These are phyloP conservation scores for Thaleichthys pacificus DNA, from an alignment of 2,797 vertebrate genomes.

Conservation along the genomic window DNA sequence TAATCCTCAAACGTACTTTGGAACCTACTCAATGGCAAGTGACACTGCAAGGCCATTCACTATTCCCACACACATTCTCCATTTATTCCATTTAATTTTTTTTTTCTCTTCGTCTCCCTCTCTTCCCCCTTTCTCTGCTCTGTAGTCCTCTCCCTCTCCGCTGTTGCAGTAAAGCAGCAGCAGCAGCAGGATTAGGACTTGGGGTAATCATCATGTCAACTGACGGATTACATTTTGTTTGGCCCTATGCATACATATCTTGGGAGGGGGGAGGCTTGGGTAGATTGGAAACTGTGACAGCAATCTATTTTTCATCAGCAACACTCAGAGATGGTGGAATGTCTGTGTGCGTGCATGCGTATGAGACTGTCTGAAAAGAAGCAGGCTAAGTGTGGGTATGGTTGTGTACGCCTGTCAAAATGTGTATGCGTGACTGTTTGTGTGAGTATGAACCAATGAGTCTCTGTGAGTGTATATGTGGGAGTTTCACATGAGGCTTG, in stretches of 20 bases:
- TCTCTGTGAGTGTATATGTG: no score
- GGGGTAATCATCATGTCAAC: conserved; percentile 71
- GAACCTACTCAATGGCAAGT: background rate
- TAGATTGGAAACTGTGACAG: conserved; percentile 55
- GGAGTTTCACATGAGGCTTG: background rate
- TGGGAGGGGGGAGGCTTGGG: conserved; percentile 19
- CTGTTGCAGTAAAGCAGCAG: conserved; percentile 35
- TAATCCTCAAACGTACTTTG: background rate
- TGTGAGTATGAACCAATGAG: background rate
- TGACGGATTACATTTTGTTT: conserved; percentile 67
- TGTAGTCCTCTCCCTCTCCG: conserved; percentile 4
- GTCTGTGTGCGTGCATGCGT: background rate
- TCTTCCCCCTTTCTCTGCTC: conserved; percentile 8
- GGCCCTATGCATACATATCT: conserved; percentile 54
- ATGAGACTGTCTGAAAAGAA: background rate
- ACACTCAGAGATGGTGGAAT: conserved; percentile 5
- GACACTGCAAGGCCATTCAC: no score
- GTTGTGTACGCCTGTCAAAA: background rate
- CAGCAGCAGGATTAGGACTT: conserved; percentile 54
- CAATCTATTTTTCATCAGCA: conserved; percentile 55
- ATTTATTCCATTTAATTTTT: background rate
- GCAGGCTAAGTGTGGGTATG: background rate
- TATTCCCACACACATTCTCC: background rate
- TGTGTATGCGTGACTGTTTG: conserved; percentile 3
- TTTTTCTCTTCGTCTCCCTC: background rate